Evolutionary conservation across 2,113 vertebrate genomes (phyloP), one percentile per base, ranked within the genome.

Genomic region (Hippocampus zosterae): DNA sequence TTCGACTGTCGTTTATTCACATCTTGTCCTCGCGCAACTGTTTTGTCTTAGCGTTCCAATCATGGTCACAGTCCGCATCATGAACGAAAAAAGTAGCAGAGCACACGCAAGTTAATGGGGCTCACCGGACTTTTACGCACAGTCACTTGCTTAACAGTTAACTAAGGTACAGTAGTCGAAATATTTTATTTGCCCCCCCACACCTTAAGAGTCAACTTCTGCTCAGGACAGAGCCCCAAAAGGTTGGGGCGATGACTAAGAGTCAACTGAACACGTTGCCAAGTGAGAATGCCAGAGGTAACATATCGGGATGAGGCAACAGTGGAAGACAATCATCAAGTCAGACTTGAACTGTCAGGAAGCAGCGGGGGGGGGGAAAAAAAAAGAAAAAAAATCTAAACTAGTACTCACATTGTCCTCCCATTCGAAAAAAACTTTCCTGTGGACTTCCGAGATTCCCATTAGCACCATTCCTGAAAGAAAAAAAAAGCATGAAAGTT

Each of bases 381-480:
- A 0, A 44, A 12, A 12, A 44, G 12, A 6, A 44, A 41, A 67
- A 71, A 50, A 40, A 55, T n/a, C n/a, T n/a, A 10, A 62, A 65
- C 25, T 0, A 64, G 8, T 69, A 94, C 96, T 87, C 90, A 99
- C 97, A 56, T 94, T 96, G 84, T 99, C 96, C 65, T 98, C 96
- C 66, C 96, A 87, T 70, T 92, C 96, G 37, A 95, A 89, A 70
- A 97, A 93, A 68, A 96, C 94, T 84, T 93, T 96, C 89, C 93
- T 95, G 84, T 99, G 95, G 15, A 93, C 93, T 68, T 91, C 95
- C 0, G 96, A 95, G 87, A 99, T 97, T 79, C 98, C 96, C 83
- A 93, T 89, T 65, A 98, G 93, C 71, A 97, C 95, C 7, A 91
- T 92, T 29, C 97, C 97, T 99, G 72, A 82, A 46, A 63, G 18